These are phyloP conservation scores for Lymantria dispar DNA, from an alignment of 2,888 invertebrate species.

Conservation along the genomic window DNA sequence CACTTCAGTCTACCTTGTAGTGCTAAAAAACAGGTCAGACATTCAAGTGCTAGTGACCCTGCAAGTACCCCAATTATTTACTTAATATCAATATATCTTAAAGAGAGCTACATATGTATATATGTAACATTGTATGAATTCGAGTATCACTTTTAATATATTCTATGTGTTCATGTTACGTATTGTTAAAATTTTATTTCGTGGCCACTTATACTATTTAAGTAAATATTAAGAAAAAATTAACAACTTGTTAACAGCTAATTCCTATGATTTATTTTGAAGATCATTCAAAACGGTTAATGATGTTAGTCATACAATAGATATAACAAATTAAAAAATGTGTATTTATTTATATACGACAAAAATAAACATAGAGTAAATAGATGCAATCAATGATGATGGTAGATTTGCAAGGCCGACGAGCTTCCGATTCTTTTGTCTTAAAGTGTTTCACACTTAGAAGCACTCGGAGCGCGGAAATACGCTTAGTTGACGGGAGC, in stretches of 20 bases:
- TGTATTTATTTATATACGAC: conserved; percentile 22
- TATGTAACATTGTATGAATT: no score
- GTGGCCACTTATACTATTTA: background rate
- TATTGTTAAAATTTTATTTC: background rate
- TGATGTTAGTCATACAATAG: background rate
- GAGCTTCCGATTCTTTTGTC: conserved; percentile 70
- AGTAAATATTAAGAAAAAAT: background rate
- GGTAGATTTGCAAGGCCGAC: conserved; percentile 54
- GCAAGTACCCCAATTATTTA: background rate
- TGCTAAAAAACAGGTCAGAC: conserved; percentile 7
- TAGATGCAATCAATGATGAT: conserved; percentile 48
- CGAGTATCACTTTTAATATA: no score
- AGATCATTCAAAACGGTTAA: background rate
- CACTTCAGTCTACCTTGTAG: conserved; percentile 3
- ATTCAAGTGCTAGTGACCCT: background rate
- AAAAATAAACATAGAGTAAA: conserved; percentile 33
- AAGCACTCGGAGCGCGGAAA: conserved; percentile 67
- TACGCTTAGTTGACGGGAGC: conserved; percentile 72
- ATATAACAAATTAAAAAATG: conserved; percentile 10
- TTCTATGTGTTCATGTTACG: no score
- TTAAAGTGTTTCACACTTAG: conserved; percentile 57
- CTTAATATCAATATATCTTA: no score
- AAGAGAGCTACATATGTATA: no score
- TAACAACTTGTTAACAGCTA: no score
- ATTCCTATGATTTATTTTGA: background rate